Base-by-base conservation (phyloP, 2,888 invertebrate species). In the Ichneumoninae sp. region DNA sequence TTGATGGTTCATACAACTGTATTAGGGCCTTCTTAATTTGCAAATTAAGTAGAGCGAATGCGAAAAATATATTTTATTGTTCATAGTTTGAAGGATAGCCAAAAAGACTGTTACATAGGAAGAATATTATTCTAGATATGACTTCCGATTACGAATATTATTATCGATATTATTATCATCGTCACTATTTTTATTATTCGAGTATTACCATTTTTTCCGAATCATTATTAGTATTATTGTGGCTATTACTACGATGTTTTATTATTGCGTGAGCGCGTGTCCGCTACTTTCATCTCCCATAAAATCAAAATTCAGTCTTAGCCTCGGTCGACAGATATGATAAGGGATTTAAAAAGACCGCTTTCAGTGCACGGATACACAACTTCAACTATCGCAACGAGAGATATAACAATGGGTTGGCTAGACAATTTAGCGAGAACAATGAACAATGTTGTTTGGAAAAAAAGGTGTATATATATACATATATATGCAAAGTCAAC, bases 61-160 rank as follows among this genome's bases (percentile, higher is more conserved):
- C 40, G 79, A 54, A 63, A 63, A 65, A 77, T 57, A 84, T 88
- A 89, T 91, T 90, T 90, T 88, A 91, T 91, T 92, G 92, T 92
- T 92, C 88, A 89, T 92, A 91, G 90, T 88, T 92, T 86, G 89
- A 91, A 89, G 88, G 90, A 90, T 93, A 92, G 91, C 90, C 92
- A 57, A 91, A 92, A 93, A 92, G 92, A 92, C 92, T 92, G 92
- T 92, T 92, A 92, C 84, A 90, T 92, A 93, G 90, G 90, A 91
- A 87, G 90, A 91, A 91, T 92, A 92, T 90, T 91, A 92, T 88
- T 90, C 88, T 92, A 92, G 91, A 89, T 88, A 91, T 89, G 89
- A 89, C 89, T 91, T 90, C 88, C 89, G 88, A 89, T 86, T 87
- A 89, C 87, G 83, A 90, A 81, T 85, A 87, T 87, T 88, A 89